Conservation (phyloP, 2,797 vertebrate species). For the Sebastolobus altivelis region DNA sequence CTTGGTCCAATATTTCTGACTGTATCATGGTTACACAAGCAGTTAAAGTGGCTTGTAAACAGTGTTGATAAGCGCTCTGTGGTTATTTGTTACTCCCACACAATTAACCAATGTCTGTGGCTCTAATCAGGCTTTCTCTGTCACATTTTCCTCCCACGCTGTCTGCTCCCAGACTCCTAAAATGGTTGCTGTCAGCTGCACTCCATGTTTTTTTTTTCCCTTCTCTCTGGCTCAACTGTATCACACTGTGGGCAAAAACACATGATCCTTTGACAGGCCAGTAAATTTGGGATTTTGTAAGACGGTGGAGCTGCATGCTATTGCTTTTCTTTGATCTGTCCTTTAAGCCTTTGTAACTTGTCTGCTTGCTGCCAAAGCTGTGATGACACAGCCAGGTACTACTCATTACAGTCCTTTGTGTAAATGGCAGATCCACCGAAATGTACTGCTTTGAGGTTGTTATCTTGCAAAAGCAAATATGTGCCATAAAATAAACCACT, state of each 20-base stretch:
- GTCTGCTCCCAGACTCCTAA: constrained; percentile 52
- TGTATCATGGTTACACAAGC: constrained; percentile 58
- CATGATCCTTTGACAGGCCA: constrained; percentile 40
- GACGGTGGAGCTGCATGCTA: neutral
- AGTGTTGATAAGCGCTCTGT: constrained; percentile 45
- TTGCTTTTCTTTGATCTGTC: constrained; percentile 43
- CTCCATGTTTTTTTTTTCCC: neutral
- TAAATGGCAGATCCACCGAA: constrained; percentile 8
- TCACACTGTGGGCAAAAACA: constrained; percentile 44
- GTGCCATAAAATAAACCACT: neutral
- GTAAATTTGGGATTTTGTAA: constrained; percentile 42
- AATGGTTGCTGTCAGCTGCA: constrained; percentile 48
- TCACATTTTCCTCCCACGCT: constrained; percentile 69
- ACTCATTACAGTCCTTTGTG: constrained; percentile 3
- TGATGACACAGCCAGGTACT: constrained; percentile 6
- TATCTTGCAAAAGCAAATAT: constrained; percentile 30
- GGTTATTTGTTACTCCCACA: constrained; percentile 65
- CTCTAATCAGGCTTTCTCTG: constrained; percentile 62
- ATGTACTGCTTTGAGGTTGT: constrained; percentile 15
- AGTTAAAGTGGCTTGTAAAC: constrained; percentile 54
- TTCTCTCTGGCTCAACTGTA: neutral
- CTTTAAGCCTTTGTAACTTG: constrained; percentile 29
- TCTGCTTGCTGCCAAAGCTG: constrained; percentile 37
- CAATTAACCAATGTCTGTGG: constrained; percentile 67
- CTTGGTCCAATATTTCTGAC: constrained; percentile 29